Conservation (phyloP, 2,888 invertebrate genomes). For the Drosophila cognata region DNA sequence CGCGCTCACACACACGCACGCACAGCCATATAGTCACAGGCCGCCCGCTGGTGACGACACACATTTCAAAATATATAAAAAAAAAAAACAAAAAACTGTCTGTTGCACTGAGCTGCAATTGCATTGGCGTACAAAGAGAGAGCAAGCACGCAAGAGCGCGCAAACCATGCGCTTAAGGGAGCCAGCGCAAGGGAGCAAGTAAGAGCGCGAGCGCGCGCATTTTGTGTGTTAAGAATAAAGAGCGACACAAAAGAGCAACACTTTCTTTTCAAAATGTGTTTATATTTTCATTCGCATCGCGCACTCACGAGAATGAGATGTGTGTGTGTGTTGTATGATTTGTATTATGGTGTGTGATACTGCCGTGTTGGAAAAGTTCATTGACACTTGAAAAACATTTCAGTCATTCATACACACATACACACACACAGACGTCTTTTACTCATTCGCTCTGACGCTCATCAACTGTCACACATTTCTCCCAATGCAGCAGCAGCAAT, state of each 20-base stretch:
- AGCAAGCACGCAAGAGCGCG: slow-evolving; percentile 22
- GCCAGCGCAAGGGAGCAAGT: background rate
- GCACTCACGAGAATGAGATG: slow-evolving; percentile 46
- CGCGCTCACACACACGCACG: background rate
- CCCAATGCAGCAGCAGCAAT: slow-evolving; percentile 50
- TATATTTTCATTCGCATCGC: slow-evolving; percentile 61
- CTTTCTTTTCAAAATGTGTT: slow-evolving; percentile 76
- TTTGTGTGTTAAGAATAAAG: slow-evolving; percentile 38
- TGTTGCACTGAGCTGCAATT: slow-evolving; percentile 55
- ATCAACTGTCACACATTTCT: slow-evolving; percentile 84
- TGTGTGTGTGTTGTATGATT: slow-evolving; percentile 54
- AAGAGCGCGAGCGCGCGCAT: slow-evolving; percentile 4
- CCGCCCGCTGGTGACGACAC: slow-evolving; percentile 70
- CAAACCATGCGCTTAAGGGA: slow-evolving; percentile 27
- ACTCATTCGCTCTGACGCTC: slow-evolving; percentile 73
- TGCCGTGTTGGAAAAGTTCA: slow-evolving; percentile 84
- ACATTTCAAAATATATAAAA: slow-evolving; percentile 63
- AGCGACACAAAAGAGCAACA: slow-evolving; percentile 37
- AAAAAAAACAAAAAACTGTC: slow-evolving; percentile 31
- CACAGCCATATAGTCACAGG: slow-evolving; percentile 8
- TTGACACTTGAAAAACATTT: slow-evolving; percentile 84
- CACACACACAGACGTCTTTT: slow-evolving; percentile 52
- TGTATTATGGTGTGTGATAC: slow-evolving; percentile 69
- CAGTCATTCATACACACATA: slow-evolving; percentile 60
- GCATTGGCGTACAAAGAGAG: slow-evolving; percentile 26